These are phyloP conservation scores for Chiloscyllium plagiosum DNA, from an alignment of 2,113 vertebrate species.

Conservation along the genomic window DNA sequence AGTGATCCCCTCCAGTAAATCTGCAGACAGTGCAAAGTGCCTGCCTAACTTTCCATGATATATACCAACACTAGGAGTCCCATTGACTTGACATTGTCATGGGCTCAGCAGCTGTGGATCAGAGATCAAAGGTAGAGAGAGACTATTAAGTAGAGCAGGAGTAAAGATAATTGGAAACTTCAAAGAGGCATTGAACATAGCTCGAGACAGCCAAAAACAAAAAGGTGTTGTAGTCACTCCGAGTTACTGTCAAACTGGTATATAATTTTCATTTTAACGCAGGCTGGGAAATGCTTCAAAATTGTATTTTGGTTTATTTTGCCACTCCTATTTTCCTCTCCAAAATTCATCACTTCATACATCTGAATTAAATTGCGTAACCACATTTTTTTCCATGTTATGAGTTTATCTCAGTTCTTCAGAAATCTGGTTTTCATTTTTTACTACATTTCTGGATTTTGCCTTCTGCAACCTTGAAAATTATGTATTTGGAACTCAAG, in stretches of 20 bases:
- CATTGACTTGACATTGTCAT: not conserved
- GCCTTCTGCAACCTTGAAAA: not conserved
- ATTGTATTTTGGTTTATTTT: not conserved
- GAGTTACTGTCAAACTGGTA: not conserved
- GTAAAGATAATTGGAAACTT: not conserved
- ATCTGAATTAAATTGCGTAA: not conserved
- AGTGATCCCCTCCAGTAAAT: not conserved
- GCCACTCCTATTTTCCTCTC: not conserved
- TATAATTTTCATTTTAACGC: not conserved
- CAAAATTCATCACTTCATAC: not conserved
- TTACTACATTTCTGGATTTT: not conserved
- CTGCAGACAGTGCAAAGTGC: not conserved
- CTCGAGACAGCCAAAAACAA: not conserved
- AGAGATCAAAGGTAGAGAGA: not conserved
- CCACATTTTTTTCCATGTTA: not conserved
- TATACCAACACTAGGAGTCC: not conserved
- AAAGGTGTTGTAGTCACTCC: not conserved
- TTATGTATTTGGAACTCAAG: not conserved
- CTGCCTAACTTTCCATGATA: not conserved
- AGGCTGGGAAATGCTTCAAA: not conserved
- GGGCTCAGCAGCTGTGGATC: not conserved
- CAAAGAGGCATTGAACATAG: not conserved
- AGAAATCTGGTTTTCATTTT: not conserved
- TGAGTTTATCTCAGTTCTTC: not conserved
- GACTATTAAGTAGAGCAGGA: not conserved